Evolutionary conservation across 2,113 vertebrate species (phyloP).

Genomic region (Indri indri): DNA sequence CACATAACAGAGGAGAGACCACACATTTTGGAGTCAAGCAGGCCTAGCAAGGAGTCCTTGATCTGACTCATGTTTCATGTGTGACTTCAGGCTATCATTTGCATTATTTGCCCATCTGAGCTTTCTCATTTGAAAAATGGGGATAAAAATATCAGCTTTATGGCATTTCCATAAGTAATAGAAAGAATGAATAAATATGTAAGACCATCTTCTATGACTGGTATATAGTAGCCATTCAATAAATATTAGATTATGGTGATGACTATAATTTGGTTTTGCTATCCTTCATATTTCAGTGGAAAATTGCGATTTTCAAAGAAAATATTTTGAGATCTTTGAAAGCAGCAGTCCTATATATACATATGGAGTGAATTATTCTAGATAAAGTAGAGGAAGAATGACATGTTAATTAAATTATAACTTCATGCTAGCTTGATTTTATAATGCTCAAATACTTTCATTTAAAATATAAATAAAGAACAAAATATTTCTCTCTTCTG

Average conservation of each 20-base stretch:
- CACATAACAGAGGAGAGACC: not conserved
- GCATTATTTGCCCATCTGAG: not conserved
- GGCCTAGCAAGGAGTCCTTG: not conserved
- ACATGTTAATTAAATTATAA: not conserved
- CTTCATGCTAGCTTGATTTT: slow-evolving; percentile 30
- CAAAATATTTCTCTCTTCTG: not conserved
- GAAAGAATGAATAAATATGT: not conserved
- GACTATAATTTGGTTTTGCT: not conserved
- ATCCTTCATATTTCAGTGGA: not conserved
- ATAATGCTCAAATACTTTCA: not conserved
- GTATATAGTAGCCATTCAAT: not conserved
- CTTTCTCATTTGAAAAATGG: not conserved
- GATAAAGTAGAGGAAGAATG: not conserved
- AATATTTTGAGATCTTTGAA: not conserved
- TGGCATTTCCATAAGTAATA: not conserved
- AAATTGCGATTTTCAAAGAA: not conserved
- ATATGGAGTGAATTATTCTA: not conserved
- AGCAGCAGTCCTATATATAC: not conserved
- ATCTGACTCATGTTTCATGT: not conserved
- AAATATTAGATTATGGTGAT: not conserved
- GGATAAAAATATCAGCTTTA: not conserved
- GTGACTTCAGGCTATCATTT: not conserved
- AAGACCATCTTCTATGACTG: not conserved
- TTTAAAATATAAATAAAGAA: slow-evolving; percentile 20
- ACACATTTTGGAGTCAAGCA: not conserved